phyloP scores from a whole-genome alignment of 2,888 invertebrate species.

The Icerya purchasi region DNA sequence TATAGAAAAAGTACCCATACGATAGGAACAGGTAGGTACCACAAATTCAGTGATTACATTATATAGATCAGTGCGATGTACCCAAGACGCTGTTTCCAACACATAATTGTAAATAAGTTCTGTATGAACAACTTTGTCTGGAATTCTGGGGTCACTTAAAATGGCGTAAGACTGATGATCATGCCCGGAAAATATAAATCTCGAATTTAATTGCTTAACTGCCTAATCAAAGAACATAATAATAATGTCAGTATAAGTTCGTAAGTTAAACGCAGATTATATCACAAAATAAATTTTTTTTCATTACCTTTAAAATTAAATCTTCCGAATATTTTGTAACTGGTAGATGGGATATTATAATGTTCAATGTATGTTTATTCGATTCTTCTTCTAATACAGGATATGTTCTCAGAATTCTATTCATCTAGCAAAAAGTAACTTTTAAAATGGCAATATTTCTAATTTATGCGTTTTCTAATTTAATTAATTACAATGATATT shows the following conservation, averaged over 20 bases:
- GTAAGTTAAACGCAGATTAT: too few relatives aligned
- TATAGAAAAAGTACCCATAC: conserved; percentile 75
- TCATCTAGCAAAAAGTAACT: conserved; percentile 15
- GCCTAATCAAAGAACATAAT: conserved; percentile 28
- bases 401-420: conserved; percentile 17
- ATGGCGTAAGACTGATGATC: conserved; percentile 40
- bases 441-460: too few relatives aligned
- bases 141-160: conserved; percentile 18
- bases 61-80: not conserved
- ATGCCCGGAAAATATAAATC: conserved; percentile 46
- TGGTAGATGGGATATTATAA: conserved; percentile 55
- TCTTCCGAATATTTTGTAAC: conserved; percentile 31
- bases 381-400: conserved; percentile 9
- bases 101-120: not conserved
- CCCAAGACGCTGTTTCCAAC: not conserved
- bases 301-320: conserved; percentile 30
- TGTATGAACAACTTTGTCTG: conserved; percentile 9
- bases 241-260: conserved; percentile 2
- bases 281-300: too few relatives aligned
- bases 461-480: not conserved
- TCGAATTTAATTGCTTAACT: conserved; percentile 39
- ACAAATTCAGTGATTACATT: conserved; percentile 48
- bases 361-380: conserved; percentile 17
- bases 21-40: conserved; percentile 85
- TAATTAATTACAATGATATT: not conserved